A percentile compares a stretch with the other conserved stretches of the same genome.
Conservation (phyloP, 1,140 invertebrate genomes). For the Drosophila gunungcola region DNA sequence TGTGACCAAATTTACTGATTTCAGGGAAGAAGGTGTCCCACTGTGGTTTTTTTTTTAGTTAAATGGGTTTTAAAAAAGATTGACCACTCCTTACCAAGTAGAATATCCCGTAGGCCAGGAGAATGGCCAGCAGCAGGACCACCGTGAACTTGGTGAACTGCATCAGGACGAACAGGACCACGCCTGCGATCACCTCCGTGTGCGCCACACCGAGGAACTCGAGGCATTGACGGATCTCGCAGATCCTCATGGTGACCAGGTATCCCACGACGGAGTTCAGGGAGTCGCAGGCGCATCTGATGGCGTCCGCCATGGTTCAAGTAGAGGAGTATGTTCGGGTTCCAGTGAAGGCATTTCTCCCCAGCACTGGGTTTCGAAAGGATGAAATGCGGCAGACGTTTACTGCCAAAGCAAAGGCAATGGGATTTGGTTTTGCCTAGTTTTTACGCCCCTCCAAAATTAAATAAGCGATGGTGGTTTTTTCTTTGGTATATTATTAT, state of each 20-base stretch:
- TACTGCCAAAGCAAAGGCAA: slow-evolving; percentile 10
- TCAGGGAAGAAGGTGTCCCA: slow-evolving; percentile 49
- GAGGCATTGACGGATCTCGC: slow-evolving; percentile 52
- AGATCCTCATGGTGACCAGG: slow-evolving; percentile 30
- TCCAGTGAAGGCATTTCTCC: slow-evolving; percentile 26
- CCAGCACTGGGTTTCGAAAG: slow-evolving; percentile 2
- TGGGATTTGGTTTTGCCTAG: not conserved
- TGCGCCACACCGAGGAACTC: slow-evolving; percentile 58
- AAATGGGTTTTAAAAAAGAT: not conserved
- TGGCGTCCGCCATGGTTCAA: slow-evolving; percentile 45
- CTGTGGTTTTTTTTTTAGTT: not conserved
- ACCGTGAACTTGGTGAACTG: slow-evolving; percentile 65
- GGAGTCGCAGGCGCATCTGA: slow-evolving; percentile 4
- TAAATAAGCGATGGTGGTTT: too few species aligned
- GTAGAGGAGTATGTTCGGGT: slow-evolving; percentile 5
- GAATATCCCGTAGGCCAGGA: slow-evolving; percentile 53
- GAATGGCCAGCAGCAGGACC: slow-evolving; percentile 47
- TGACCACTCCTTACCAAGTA: slow-evolving; percentile 52
- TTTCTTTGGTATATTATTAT: too few species aligned
- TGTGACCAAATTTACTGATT: slow-evolving; percentile 7
- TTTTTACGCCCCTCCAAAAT: too few species aligned
- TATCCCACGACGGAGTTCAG: slow-evolving; percentile 6
- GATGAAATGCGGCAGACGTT: not conserved
- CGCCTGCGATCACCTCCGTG: slow-evolving; percentile 37
- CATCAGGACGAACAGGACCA: slow-evolving; percentile 52